phyloP scores from a whole-genome alignment of 2,888 invertebrate species.

The Tridacna gigas region DNA sequence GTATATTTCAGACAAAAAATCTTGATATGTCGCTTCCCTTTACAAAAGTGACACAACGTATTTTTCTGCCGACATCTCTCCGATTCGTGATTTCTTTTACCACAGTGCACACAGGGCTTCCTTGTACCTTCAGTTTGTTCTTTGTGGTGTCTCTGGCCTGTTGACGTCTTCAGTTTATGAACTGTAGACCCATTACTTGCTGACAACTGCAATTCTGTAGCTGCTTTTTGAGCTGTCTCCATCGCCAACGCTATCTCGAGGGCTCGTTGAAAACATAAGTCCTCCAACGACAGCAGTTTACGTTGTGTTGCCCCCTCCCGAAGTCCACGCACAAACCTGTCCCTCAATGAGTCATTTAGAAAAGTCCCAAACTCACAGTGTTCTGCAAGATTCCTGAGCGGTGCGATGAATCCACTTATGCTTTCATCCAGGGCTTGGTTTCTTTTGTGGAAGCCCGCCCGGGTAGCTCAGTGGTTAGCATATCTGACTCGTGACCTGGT shows the following conservation, averaged over 20 bases:
- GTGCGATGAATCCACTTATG: constrained; percentile 40
- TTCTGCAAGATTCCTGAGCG: constrained; percentile 48
- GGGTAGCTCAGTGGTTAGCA: too few species aligned
- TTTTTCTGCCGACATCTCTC: too few species aligned
- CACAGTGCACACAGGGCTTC: too few species aligned
- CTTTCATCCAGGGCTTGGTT: constrained; percentile 3
- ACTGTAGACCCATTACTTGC: background rate
- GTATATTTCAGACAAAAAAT: too few species aligned
- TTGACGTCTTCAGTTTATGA: too few species aligned
- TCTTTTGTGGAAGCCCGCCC: too few species aligned
- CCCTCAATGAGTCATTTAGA: constrained; percentile 48
- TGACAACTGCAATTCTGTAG: constrained; percentile 34
- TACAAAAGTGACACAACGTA: too few species aligned
- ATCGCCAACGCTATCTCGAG: constrained; percentile 41
- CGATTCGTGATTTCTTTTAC: too few species aligned
- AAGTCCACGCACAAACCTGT: constrained; percentile 61
- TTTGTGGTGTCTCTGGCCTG: background rate
- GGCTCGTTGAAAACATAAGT: constrained; percentile 32
- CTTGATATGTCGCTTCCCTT: too few species aligned
- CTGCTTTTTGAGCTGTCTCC: too few species aligned
- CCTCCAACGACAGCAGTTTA: constrained; percentile 36
- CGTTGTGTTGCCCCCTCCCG: constrained; percentile 34
- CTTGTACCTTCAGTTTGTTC: background rate
- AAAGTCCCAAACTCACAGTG: constrained; percentile 49
- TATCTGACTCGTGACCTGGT: too few species aligned